Evolutionary conservation across 2,888 invertebrate genomes (phyloP).

Genomic region (Cheilosia pagana): DNA sequence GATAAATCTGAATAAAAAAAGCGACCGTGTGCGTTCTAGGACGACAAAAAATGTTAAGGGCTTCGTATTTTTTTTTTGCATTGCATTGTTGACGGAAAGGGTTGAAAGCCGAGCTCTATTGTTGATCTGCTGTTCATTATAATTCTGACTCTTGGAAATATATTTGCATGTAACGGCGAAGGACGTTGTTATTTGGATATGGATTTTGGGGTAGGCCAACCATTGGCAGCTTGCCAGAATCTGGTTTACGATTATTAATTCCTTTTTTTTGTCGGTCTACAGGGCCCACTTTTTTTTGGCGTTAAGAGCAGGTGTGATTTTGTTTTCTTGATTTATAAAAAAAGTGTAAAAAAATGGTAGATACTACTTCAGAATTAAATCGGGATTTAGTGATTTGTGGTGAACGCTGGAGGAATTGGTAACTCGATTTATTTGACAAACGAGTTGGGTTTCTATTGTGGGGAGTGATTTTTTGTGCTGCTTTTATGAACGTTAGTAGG

Average conservation of each 20-base stretch:
- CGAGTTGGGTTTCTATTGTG: not conserved
- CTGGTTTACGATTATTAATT: slow-evolving; percentile 14
- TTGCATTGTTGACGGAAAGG: slow-evolving; percentile 43
- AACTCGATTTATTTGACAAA: slow-evolving; percentile 27
- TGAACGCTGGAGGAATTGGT: slow-evolving; percentile 25
- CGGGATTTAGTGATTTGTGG: slow-evolving; percentile 49
- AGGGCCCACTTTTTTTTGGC: slow-evolving; percentile 15
- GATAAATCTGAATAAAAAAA: slow-evolving; percentile 4
- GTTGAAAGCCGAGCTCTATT: slow-evolving; percentile 61
- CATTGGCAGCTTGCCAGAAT: slow-evolving; percentile 27
- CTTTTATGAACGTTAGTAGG: too few relatives aligned
- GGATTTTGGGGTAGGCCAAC: slow-evolving; percentile 21
- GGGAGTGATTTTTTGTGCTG: too few relatives aligned
- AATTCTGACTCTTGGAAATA: slow-evolving; percentile 49
- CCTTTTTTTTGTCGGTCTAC: not conserved
- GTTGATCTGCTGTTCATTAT: slow-evolving; percentile 57
- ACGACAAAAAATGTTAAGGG: slow-evolving; percentile 12
- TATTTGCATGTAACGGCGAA: slow-evolving; percentile 63
- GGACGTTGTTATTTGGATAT: slow-evolving; percentile 37
- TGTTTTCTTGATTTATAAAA: slow-evolving; percentile 13
- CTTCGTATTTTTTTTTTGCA: slow-evolving; percentile 13
- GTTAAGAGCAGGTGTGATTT: slow-evolving; percentile 35
- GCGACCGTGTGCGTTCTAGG: slow-evolving; percentile 12
- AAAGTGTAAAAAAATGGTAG: not conserved
- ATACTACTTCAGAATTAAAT: slow-evolving; percentile 2